Percentiles rank a stretch among this genome's conserved stretches.
Conservation (phyloP, 1,140 invertebrate species). For the Drosophila prosaltans region DNA sequence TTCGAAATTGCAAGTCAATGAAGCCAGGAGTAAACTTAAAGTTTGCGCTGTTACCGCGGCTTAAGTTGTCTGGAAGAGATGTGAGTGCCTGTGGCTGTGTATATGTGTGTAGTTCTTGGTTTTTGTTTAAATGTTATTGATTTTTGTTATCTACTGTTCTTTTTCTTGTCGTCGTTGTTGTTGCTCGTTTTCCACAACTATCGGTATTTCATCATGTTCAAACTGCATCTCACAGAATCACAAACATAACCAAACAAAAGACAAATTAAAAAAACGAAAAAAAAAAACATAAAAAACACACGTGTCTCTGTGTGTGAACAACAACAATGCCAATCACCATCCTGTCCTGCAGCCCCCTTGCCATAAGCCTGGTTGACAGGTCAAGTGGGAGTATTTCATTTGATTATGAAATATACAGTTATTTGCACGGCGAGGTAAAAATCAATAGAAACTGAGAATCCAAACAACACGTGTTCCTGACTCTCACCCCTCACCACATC, state of each 20-base stretch:
- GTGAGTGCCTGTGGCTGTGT: constrained; percentile 68
- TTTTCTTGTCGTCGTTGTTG: constrained; percentile 44
- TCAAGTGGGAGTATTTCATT: constrained; percentile 28
- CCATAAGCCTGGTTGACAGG: not conserved
- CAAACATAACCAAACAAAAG: constrained; percentile 48
- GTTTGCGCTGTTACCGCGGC: constrained; percentile 83
- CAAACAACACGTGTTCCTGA: constrained; percentile 62
- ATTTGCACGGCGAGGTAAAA: constrained; percentile 58
- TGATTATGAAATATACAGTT: constrained; percentile 70
- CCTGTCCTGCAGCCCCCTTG: not conserved
- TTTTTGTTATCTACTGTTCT: constrained; percentile 54
- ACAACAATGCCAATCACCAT: constrained; percentile 10
- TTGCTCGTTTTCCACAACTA: constrained; percentile 39
- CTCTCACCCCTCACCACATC: not conserved
- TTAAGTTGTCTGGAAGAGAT: constrained; percentile 83
- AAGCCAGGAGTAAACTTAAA: constrained; percentile 82
- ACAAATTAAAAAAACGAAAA: constrained; percentile 40
- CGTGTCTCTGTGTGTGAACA: constrained; percentile 28
- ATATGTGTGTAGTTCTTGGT: constrained; percentile 52
- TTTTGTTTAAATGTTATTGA: constrained; percentile 48
- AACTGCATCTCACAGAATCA: constrained; percentile 14
- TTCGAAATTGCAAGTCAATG: constrained; percentile 83
- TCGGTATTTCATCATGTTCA: constrained; percentile 46
- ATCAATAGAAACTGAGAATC: constrained; percentile 61
- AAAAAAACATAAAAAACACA: constrained; percentile 30